Evolutionary conservation across 2,888 invertebrate genomes (phyloP), one percentile per base, ranked within the genome.

Genomic region (Brachypalpus laphriformis): DNA sequence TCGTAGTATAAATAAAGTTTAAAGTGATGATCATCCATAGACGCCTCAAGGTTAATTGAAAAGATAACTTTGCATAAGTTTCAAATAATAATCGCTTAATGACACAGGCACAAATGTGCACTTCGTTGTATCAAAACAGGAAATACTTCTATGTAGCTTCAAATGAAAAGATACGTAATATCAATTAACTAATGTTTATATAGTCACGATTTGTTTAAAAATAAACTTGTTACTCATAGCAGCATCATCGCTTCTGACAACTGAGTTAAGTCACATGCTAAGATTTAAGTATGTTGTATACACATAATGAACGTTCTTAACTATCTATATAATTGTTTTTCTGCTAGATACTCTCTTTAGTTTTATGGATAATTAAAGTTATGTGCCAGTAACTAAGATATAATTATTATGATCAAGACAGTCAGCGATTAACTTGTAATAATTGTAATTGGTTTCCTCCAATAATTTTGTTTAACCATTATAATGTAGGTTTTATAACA

Each of bases 21-120:
- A 4, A 3, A 16, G 31, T 34, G 45, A 47, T 56, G 45, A 22
- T 22, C 34, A 74, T 54, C 31, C 14, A 45, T 7, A 16, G 18
- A 31, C 22, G 37, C 11, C 25, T 56, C 74, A 75, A 65, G 74
- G 74, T 75, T 47, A 37, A 22, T 9, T 61, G 47, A 71, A 47
- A 14, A 47, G 6, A 56, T 18, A 54, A 18, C 16, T 57, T 61
- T 57, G 56, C 56, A 47, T 57, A 37, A 7, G 22, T 40, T 14
- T 28, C n/a, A 25, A 25, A 42, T 2, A 9, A 42, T 61, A 9
- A 49, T 34, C 16, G 7, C 37, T 49, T 49, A 14, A 61, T 45
- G 9, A 16, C 8, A 16, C 5, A 9, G 25, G 9, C n/a, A 25
- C 9, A 14, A 42, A 42, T 42, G 16, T 61, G 16, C 25, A 57